Conservation (phyloP, 1,140 invertebrate genomes). For the Zaprionus capensis region DNA sequence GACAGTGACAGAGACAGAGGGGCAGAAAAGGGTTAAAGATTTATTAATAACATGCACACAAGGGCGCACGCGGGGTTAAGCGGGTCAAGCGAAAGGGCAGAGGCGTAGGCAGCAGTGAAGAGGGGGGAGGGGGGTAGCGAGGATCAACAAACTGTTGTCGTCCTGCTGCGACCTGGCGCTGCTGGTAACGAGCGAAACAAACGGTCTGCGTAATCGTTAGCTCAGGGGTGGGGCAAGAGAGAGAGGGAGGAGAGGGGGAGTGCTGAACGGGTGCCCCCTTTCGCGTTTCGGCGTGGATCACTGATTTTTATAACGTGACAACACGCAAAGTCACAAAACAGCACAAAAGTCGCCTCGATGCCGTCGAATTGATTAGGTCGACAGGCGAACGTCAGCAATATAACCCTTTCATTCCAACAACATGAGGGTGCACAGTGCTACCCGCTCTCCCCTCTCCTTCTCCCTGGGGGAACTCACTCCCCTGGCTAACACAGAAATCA, state of each 20-base stretch:
- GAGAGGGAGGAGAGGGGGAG: background rate
- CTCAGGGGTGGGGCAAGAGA: background rate
- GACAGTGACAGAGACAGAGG: conserved; percentile 28
- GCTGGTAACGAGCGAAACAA: conserved; percentile 80
- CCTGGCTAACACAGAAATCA: conserved; percentile 70
- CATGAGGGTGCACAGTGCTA: background rate
- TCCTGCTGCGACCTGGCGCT: conserved; percentile 65
- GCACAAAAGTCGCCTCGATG: conserved; percentile 42
- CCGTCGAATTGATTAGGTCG: conserved; percentile 56
- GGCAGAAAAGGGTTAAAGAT: conserved; percentile 77
- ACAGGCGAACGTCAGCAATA: conserved; percentile 45
- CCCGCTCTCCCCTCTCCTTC: background rate
- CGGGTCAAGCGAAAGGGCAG: conserved; percentile 27
- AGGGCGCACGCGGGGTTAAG: conserved; percentile 6
- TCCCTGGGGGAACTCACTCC: background rate
- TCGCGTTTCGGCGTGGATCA: conserved; percentile 57
- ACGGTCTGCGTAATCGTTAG: conserved; percentile 37
- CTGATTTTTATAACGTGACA: conserved; percentile 84
- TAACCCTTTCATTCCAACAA: conserved; percentile 50
- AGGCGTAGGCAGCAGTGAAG: background rate
- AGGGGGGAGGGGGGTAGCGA: background rate
- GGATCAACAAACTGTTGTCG: conserved; percentile 45
- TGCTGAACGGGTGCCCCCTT: background rate
- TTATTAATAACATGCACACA: conserved; percentile 75
- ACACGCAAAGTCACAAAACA: conserved; percentile 69